Evolutionary conservation across 2,888 invertebrate species (phyloP).

Genomic region (Sesamia inferens): DNA sequence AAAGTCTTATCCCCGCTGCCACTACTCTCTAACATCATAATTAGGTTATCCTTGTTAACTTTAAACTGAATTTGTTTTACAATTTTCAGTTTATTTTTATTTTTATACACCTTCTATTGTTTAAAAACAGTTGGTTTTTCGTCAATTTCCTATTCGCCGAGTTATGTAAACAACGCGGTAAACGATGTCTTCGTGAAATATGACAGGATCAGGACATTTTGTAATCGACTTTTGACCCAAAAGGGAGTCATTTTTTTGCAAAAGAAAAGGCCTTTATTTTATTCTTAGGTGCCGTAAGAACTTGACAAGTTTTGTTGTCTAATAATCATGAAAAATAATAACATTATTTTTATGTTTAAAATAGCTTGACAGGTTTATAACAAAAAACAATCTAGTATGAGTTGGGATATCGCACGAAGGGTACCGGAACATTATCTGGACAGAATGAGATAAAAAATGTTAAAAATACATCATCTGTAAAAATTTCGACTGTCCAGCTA

Average conservation of each 20-base stretch:
- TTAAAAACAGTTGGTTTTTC: slow-evolving; percentile 38
- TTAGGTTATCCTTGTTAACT: slow-evolving; percentile 39
- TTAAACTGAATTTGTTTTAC: slow-evolving; percentile 43
- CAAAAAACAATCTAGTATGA: no score
- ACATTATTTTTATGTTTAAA: neutral
- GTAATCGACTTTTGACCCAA: slow-evolving; percentile 29
- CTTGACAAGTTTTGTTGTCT: neutral
- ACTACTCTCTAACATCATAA: slow-evolving; percentile 20
- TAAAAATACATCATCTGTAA: no score
- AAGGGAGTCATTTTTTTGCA: neutral
- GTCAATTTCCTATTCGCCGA: slow-evolving; percentile 31
- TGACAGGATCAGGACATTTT: slow-evolving; percentile 39
- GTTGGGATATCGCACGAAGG: no score
- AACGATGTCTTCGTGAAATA: slow-evolving; percentile 35
- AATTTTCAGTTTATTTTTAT: slow-evolving; percentile 21
- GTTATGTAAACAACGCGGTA: slow-evolving; percentile 40
- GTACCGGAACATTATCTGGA: no score
- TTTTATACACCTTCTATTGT: slow-evolving; percentile 48
- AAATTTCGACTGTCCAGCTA: no score
- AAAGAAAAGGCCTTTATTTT: slow-evolving; percentile 20
- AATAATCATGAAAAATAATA: neutral
- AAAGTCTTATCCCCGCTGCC: neutral
- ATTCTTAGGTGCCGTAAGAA: slow-evolving; percentile 14
- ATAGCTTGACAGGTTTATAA: no score
- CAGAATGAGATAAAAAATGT: no score